phyloP scores from a whole-genome alignment of 2,888 invertebrate species.

The Cosmia pyralina region DNA sequence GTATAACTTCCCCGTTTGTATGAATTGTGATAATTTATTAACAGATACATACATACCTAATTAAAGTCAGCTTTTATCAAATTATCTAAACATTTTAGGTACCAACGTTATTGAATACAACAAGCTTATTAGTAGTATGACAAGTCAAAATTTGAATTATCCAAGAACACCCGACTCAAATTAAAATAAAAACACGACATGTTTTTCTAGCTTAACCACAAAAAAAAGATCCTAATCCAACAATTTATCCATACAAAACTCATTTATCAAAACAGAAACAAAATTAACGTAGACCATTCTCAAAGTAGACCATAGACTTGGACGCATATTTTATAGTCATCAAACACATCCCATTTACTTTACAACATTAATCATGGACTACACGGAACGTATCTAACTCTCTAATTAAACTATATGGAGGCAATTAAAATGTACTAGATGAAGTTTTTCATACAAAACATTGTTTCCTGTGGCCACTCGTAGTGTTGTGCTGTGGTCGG shows the following conservation, averaged over 20 bases:
- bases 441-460: conserved; percentile 86
- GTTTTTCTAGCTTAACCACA: conserved; percentile 20
- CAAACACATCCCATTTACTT: conserved; percentile 76
- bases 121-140: conserved; percentile 30
- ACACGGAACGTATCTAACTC: conserved; percentile 79
- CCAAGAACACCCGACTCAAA: conserved; percentile 13
- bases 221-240: conserved; percentile 46
- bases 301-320: conserved; percentile 45
- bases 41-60: not conserved
- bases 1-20: not conserved
- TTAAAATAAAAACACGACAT: conserved; percentile 35
- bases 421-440: conserved; percentile 86
- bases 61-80: conserved; percentile 9
- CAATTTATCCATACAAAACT: conserved; percentile 54
- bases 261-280: conserved; percentile 63
- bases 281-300: conserved; percentile 49
- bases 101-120: conserved; percentile 7
- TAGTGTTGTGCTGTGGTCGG: conserved; percentile 74
- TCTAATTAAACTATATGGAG: conserved; percentile 86
- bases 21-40: not conserved
- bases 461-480: conserved; percentile 83
- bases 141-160: conserved; percentile 23
- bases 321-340: conserved; percentile 73
- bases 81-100: not conserved
- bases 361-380: conserved; percentile 82